Conservation (phyloP, 2,797 vertebrate genomes). For the Bryconaethiops microstoma region DNA sequence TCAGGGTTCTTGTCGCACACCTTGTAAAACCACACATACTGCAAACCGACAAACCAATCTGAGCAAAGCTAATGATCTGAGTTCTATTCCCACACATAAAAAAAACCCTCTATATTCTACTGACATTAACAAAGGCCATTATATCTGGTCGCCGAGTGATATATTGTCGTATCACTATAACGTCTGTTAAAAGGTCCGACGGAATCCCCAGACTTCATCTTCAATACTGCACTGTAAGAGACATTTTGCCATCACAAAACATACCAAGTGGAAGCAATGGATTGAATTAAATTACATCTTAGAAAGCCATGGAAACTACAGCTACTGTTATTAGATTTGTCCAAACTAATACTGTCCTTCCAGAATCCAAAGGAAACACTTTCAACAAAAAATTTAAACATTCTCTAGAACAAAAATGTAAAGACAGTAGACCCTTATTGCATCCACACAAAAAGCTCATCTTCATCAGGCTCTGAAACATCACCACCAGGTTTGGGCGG, state of each 20-base stretch:
- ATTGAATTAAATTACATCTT: slow-evolving; percentile 40
- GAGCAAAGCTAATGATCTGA: slow-evolving; percentile 20
- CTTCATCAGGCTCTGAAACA: not conserved
- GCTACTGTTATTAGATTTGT: slow-evolving; percentile 31
- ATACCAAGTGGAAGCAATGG: slow-evolving; percentile 42
- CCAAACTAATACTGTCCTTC: slow-evolving; percentile 30
- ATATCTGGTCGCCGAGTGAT: slow-evolving; percentile 45
- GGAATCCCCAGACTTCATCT: slow-evolving; percentile 38
- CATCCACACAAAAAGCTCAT: slow-evolving; percentile 20
- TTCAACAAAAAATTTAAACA: slow-evolving; percentile 17
- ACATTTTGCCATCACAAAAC: slow-evolving; percentile 35
- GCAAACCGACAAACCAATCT: not conserved
- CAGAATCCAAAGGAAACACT: slow-evolving; percentile 9
- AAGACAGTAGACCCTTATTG: slow-evolving; percentile 37
- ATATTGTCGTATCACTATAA: slow-evolving; percentile 41
- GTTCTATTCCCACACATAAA: slow-evolving; percentile 40
- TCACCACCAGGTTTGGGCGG: not conserved
- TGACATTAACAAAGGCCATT: slow-evolving; percentile 47
- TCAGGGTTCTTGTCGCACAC: slow-evolving; percentile 5
- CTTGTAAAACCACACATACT: not conserved
- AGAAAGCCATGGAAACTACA: slow-evolving; percentile 52
- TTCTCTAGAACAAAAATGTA: slow-evolving; percentile 1
- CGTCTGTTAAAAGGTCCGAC: slow-evolving; percentile 40
- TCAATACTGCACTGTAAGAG: slow-evolving; percentile 47
- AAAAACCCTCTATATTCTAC: slow-evolving; percentile 40